Conservation (phyloP, 2,888 invertebrate species). For the Drosophila infuscata region DNA sequence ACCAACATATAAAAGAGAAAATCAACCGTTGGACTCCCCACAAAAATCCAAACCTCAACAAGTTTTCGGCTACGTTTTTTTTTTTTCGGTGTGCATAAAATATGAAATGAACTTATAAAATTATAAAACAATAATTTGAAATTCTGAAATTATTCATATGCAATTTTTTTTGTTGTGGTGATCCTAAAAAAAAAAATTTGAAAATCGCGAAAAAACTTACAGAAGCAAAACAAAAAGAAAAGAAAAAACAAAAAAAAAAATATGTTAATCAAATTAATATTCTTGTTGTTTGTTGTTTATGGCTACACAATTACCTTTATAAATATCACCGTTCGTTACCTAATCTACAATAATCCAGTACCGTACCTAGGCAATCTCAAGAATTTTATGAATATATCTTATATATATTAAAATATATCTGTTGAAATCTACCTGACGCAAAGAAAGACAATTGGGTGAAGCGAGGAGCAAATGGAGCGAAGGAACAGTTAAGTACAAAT, state of each 20-base stretch:
- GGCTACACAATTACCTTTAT: conserved; percentile 14
- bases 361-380: background rate
- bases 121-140: background rate
- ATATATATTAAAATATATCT: background rate
- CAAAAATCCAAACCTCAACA: conserved; percentile 38
- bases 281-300: conserved; percentile 18
- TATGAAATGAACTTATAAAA: conserved; percentile 14
- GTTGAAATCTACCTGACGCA: conserved; percentile 13
- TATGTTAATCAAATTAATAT: conserved; percentile 19
- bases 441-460: conserved; percentile 15
- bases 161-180: conserved; percentile 39
- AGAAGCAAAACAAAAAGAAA: conserved; percentile 4
- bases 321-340: background rate
- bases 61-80: conserved; percentile 26
- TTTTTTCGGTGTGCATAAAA: conserved; percentile 26
- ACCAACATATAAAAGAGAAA: conserved; percentile 7
- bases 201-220: background rate
- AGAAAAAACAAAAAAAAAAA: background rate
- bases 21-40: conserved; percentile 5
- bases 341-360: background rate
- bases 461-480: background rate
- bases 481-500: conserved; percentile 14
- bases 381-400: background rate
- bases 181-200: background rate
- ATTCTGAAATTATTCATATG: conserved; percentile 29